phyloP scores from a whole-genome alignment of 2,797 vertebrate genomes.

The Crenuchus spilurus region DNA sequence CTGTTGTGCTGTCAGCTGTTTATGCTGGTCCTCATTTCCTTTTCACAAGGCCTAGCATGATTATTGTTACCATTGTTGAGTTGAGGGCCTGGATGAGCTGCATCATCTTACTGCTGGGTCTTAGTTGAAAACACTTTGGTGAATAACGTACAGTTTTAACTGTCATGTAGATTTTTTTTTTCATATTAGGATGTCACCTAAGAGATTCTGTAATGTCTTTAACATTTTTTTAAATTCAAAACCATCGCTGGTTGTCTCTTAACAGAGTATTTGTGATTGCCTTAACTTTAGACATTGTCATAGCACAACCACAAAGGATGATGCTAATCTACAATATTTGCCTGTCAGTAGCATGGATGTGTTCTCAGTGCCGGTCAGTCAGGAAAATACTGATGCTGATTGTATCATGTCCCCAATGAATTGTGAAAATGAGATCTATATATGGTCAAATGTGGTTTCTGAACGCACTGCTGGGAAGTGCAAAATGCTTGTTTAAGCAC shows the following conservation, averaged over 20 bases:
- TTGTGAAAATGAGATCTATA: conserved; percentile 45
- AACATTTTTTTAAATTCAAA: too few relatives aligned
- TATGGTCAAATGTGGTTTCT: conserved; percentile 46
- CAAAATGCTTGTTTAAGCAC: conserved; percentile 48
- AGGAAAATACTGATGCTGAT: conserved; percentile 7
- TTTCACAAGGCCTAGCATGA: background rate
- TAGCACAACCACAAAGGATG: background rate
- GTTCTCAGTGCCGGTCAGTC: conserved; percentile 10
- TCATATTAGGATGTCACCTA: background rate
- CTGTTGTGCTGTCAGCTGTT: too few relatives aligned
- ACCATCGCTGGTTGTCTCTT: too few relatives aligned
- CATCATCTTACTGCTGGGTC: background rate
- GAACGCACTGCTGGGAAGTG: conserved; percentile 37
- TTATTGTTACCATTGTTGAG: background rate
- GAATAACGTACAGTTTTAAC: background rate
- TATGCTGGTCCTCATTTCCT: conserved; percentile 15
- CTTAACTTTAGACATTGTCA: background rate
- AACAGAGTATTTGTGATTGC: background rate
- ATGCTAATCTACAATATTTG: background rate
- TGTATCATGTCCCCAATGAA: conserved; percentile 34
- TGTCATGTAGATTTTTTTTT: background rate
- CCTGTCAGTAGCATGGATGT: background rate
- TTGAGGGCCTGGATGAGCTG: background rate
- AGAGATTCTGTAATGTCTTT: background rate
- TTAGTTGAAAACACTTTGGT: background rate